Percentiles rank a stretch among this genome's conserved stretches.
These are phyloP conservation scores for Trachymyrmex cornetzi DNA, from an alignment of 1,140 invertebrate species.

Conservation along the genomic window DNA sequence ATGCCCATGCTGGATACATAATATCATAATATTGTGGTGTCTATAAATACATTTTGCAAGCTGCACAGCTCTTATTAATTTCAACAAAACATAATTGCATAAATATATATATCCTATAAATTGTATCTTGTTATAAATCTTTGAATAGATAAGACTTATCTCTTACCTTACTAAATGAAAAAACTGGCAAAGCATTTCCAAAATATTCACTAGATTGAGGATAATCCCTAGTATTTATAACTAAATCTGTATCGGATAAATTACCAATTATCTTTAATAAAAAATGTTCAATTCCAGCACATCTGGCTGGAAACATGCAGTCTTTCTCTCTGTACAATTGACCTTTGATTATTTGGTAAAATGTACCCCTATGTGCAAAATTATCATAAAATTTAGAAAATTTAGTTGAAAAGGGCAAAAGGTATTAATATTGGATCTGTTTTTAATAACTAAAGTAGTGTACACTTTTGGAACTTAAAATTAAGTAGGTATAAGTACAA, in stretches of 20 bases:
- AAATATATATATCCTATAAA: background rate
- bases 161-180: slow-evolving; percentile 97
- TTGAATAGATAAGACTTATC: background rate
- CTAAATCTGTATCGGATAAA: slow-evolving; percentile 94
- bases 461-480: too few species aligned
- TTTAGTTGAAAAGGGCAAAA: background rate
- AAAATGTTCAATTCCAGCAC: slow-evolving; percentile 97
- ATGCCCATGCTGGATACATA: slow-evolving; percentile 98
- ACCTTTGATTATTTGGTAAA: slow-evolving; percentile 95
- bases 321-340: slow-evolving; percentile 93
- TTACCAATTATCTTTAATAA: slow-evolving; percentile 88
- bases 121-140: background rate
- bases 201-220: slow-evolving; percentile 92
- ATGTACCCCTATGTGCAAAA: slow-evolving; percentile 89
- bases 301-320: slow-evolving; percentile 97
- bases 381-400: slow-evolving; percentile 46
- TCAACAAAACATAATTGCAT: slow-evolving; percentile 11
- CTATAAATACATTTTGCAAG: slow-evolving; percentile 84
- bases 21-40: slow-evolving; percentile 95
- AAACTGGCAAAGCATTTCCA: slow-evolving; percentile 91
- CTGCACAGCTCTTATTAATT: slow-evolving; percentile 30
- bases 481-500: too few species aligned
- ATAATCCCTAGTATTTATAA: slow-evolving; percentile 97
- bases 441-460: too few species aligned
- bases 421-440: background rate